These are phyloP conservation scores for Andrena fulva DNA, from an alignment of 2,888 invertebrate species.

Conservation along the genomic window DNA sequence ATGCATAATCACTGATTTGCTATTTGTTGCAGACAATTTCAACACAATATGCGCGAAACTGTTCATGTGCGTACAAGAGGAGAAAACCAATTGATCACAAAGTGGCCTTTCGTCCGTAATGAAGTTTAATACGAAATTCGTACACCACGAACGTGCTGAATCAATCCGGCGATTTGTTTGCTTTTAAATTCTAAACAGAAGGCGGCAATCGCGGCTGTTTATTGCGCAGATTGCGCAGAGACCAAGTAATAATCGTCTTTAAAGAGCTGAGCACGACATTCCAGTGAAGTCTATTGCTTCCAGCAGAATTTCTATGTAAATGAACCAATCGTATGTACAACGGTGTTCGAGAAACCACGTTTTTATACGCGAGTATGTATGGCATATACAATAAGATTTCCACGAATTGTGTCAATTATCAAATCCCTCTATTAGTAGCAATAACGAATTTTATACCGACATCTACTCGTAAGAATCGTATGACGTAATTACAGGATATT, in stretches of 20 bases:
- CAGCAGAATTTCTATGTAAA: not conserved
- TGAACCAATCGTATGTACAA: not conserved
- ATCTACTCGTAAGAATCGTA: not conserved
- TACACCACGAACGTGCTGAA: not conserved
- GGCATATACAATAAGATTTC: not conserved
- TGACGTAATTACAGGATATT: constrained; percentile 2
- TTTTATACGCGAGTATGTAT: not conserved
- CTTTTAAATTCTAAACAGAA: not conserved
- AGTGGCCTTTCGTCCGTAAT: constrained; percentile 5
- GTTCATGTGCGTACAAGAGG: constrained; percentile 93
- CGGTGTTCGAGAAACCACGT: not conserved
- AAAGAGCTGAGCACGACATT: constrained; percentile 18
- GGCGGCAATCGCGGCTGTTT: not conserved
- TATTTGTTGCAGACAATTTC: constrained; percentile 86
- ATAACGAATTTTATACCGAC: constrained; percentile 5
- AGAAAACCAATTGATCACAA: constrained; percentile 78
- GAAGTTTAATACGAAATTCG: constrained; percentile 3
- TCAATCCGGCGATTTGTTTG: not conserved
- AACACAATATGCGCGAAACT: constrained; percentile 92
- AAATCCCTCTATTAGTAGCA: not conserved
- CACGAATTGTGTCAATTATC: not conserved
- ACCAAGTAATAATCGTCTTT: not conserved
- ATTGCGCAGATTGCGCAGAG: not conserved
- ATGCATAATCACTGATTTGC: not conserved
- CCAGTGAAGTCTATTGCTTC: constrained; percentile 15